These are phyloP conservation scores for Melanocharis versteri DNA, from an alignment of 2,113 vertebrate species.

Conservation along the genomic window DNA sequence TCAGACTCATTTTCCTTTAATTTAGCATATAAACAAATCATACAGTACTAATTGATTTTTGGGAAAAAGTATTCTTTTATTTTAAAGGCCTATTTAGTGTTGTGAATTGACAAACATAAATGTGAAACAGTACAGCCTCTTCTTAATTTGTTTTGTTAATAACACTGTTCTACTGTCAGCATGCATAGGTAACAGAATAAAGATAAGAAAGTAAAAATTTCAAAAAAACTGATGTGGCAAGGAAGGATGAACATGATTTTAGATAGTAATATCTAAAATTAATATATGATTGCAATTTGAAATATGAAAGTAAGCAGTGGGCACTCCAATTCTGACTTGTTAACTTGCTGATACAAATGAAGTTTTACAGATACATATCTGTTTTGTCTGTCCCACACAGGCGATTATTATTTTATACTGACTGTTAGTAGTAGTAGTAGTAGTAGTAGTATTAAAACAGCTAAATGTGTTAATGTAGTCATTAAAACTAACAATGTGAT, in stretches of 20 bases:
- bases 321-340: not conserved
- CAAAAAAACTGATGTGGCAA: not conserved
- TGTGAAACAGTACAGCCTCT: not conserved
- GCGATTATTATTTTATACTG: not conserved
- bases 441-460: not conserved
- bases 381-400: not conserved
- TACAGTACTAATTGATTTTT: not conserved
- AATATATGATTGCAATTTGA: not conserved
- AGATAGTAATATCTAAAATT: not conserved
- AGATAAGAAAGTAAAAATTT: not conserved
- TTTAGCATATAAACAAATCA: not conserved
- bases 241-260: not conserved
- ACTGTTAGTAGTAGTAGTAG: too few relatives aligned
- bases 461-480: not conserved
- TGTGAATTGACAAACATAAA: not conserved
- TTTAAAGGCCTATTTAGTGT: not conserved
- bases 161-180: not conserved
- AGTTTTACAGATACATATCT: not conserved
- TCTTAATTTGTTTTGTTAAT: not conserved
- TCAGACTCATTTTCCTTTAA: not conserved
- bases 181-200: not conserved
- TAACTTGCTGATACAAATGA: not conserved
- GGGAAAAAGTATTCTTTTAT: not conserved
- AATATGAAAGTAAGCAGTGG: not conserved
- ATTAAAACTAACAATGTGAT: not conserved